Evolutionary conservation across 2,797 vertebrate species (phyloP).

Genomic region (Parambassis ranga): DNA sequence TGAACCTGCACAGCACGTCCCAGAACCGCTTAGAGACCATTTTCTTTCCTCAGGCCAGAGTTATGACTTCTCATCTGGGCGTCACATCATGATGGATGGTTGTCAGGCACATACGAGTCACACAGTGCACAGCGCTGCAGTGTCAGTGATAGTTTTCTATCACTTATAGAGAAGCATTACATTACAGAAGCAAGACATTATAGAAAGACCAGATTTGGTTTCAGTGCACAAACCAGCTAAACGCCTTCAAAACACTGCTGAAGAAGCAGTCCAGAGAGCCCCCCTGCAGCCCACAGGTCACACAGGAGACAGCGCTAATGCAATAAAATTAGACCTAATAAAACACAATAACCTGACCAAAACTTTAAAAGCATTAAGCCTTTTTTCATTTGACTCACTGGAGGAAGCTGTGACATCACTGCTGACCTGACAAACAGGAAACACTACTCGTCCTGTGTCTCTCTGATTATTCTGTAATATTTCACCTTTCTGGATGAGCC

Average conservation of each 20-base stretch:
- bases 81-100: not conserved
- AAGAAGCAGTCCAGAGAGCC: too few relatives aligned
- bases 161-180: too few relatives aligned
- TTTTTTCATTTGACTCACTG: not conserved
- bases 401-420: not conserved
- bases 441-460: not conserved
- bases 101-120: constrained; percentile 1
- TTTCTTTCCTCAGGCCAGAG: not conserved
- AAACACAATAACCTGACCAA: too few relatives aligned
- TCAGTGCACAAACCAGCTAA: too few relatives aligned
- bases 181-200: too few relatives aligned
- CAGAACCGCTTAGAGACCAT: constrained; percentile 25
- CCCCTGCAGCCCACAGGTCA: too few relatives aligned
- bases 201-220: too few relatives aligned
- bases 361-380: too few relatives aligned
- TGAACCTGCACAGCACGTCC: constrained; percentile 3
- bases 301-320: too few relatives aligned
- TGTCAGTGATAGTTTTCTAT: not conserved
- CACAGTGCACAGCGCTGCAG: not conserved
- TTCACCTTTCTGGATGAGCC: constrained; percentile 31
- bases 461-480: constrained; percentile 2
- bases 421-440: constrained; percentile 9
- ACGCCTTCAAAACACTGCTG: too few relatives aligned
- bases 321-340: too few relatives aligned
- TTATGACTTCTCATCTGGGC: not conserved